Percentiles rank a stretch among this genome's conserved stretches.
These are phyloP conservation scores for Cotesia glomerata DNA, from an alignment of 1,140 invertebrate genomes.

Conservation along the genomic window DNA sequence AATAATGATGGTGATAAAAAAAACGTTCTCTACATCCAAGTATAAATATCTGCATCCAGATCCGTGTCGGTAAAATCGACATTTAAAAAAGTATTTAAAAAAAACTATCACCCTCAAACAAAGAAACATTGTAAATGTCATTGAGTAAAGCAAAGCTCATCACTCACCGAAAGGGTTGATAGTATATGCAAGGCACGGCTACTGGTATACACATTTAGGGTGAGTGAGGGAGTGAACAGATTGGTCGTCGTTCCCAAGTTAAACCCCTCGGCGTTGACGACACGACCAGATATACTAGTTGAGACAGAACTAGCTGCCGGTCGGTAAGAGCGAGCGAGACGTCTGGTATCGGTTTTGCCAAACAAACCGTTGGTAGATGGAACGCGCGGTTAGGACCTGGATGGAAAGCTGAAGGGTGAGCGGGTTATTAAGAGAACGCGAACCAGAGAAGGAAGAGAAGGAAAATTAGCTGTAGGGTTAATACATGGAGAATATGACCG, in stretches of 20 bases:
- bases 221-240: conserved; percentile 41
- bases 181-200: conserved; percentile 34
- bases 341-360: too few relatives aligned
- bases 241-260: conserved; percentile 50
- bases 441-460: neutral
- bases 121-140: neutral
- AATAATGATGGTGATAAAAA: neutral
- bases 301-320: neutral
- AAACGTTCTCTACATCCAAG: neutral
- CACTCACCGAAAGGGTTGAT: conserved; percentile 27
- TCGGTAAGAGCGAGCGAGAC: neutral
- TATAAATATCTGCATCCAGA: neutral
- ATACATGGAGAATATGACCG: conserved; percentile 9
- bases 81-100: neutral
- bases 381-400: neutral
- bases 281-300: conserved; percentile 27
- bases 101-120: neutral
- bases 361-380: neutral
- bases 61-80: neutral
- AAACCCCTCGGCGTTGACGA: conserved; percentile 44
- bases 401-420: neutral
- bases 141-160: neutral
- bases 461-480: neutral
- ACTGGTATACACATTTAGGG: neutral
- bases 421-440: neutral